Evolutionary conservation across 2,797 vertebrate species (phyloP).

Genomic region (Sebastes nivosus): DNA sequence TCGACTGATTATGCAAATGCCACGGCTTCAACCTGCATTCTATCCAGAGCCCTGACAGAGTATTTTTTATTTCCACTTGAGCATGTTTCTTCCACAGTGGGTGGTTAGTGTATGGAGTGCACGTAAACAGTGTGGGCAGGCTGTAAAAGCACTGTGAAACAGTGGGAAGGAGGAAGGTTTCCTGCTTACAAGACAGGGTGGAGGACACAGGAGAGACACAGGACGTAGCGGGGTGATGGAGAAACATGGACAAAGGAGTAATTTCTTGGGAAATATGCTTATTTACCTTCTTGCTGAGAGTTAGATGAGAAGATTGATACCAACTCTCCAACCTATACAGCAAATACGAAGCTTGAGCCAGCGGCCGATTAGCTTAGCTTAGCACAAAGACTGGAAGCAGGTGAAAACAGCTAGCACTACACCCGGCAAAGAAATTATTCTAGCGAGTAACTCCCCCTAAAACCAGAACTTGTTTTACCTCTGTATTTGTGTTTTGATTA

Average conservation of each 20-base stretch:
- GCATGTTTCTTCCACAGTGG: constrained; percentile 21
- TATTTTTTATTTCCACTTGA: constrained; percentile 38
- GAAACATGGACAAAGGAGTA: background rate
- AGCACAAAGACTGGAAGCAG: background rate
- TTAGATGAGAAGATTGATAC: background rate
- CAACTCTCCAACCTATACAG: background rate
- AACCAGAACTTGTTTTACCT: background rate
- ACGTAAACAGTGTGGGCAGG: constrained; percentile 27
- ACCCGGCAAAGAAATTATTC: background rate
- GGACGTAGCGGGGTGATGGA: background rate
- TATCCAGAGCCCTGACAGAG: background rate
- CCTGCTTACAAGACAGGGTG: constrained; percentile 24
- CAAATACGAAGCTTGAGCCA: background rate
- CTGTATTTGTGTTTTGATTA: background rate
- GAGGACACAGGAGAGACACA: background rate
- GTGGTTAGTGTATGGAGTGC: constrained; percentile 15
- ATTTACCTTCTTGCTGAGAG: background rate
- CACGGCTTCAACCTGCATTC: constrained; percentile 26
- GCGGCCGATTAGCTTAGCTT: background rate
- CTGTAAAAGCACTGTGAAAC: constrained; percentile 42
- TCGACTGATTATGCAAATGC: constrained; percentile 33
- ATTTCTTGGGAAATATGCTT: background rate
- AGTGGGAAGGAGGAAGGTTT: constrained; percentile 38
- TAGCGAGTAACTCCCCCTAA: background rate
- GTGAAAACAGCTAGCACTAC: background rate